phyloP scores from a whole-genome alignment of 2,113 vertebrate genomes.

The Pollimyrus isidori region DNA sequence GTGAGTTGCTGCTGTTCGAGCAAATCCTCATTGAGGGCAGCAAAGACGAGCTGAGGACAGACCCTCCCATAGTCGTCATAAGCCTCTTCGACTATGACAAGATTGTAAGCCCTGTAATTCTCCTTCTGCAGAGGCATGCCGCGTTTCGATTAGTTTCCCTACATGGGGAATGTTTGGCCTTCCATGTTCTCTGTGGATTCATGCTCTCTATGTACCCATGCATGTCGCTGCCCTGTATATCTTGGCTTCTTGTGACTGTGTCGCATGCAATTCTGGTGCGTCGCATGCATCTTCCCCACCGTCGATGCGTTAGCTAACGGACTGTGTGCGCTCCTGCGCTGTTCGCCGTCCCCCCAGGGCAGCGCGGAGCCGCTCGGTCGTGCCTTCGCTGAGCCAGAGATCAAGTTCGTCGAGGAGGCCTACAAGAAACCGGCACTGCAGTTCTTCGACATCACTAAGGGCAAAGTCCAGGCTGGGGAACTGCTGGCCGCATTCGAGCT shows the following conservation, averaged over 20 bases:
- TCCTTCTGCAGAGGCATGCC: too few species aligned
- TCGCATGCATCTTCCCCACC: background rate
- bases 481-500: conserved; percentile 83
- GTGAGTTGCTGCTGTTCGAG: conserved; percentile 78
- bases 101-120: conserved; percentile 58
- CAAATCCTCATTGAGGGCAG: conserved; percentile 79
- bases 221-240: background rate
- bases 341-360: conserved; percentile 50
- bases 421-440: conserved; percentile 70
- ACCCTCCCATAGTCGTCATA: conserved; percentile 75
- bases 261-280: background rate
- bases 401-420: conserved; percentile 69
- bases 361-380: conserved; percentile 68
- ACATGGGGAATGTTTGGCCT: background rate
- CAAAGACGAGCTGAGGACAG: conserved; percentile 71
- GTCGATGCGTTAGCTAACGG: background rate
- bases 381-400: conserved; percentile 71
- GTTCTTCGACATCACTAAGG: conserved; percentile 76
- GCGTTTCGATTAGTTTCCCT: background rate
- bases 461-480: conserved; percentile 65
- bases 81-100: conserved; percentile 74
- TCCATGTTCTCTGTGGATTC: background rate
- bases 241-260: background rate
- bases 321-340: background rate
- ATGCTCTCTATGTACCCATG: background rate